Conservation (phyloP, 2,113 vertebrate species). For the Ailurus styani region DNA sequence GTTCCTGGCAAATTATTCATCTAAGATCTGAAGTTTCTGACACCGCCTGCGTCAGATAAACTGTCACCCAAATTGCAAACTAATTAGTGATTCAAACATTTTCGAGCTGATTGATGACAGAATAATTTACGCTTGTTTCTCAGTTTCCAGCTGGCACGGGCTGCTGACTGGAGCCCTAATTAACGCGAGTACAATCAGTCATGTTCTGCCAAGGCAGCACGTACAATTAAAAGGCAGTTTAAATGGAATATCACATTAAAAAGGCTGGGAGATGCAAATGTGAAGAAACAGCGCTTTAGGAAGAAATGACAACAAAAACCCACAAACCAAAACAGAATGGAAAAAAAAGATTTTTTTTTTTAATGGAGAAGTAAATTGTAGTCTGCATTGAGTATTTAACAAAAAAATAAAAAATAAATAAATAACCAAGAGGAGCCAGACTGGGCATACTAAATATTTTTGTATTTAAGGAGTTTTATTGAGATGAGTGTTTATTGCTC, state of each 20-base stretch:
- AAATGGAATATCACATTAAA: slow-evolving; percentile 96
- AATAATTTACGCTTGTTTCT: slow-evolving; percentile 99
- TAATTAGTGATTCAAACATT: slow-evolving; percentile 99
- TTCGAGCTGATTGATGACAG: slow-evolving; percentile 98
- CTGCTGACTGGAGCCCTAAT: slow-evolving; percentile 95
- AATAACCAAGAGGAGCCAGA: slow-evolving; percentile 56
- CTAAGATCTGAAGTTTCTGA: slow-evolving; percentile 90
- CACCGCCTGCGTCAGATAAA: slow-evolving; percentile 92
- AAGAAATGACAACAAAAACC: slow-evolving; percentile 89
- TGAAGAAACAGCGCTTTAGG: slow-evolving; percentile 88
- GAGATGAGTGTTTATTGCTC: slow-evolving; percentile 54
- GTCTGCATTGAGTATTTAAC: slow-evolving; percentile 70
- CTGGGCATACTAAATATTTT: slow-evolving; percentile 62
- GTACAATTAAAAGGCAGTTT: slow-evolving; percentile 96
- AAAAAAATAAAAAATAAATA: slow-evolving; percentile 41
- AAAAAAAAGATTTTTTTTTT: slow-evolving; percentile 52
- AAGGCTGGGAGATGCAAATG: slow-evolving; percentile 91
- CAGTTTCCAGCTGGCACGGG: slow-evolving; percentile 96
- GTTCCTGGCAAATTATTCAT: slow-evolving; percentile 92
- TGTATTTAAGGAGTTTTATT: slow-evolving; percentile 65
- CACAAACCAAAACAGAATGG: slow-evolving; percentile 88
- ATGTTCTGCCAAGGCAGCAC: slow-evolving; percentile 95
- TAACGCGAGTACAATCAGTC: slow-evolving; percentile 97
- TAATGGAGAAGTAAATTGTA: slow-evolving; percentile 77
- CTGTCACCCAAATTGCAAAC: slow-evolving; percentile 98